Conservation (phyloP, 2,113 vertebrate genomes). For the Felis catus region F.catus_Fca126_mat1.0 CM031413.1:127248501-127249000, state of each 20-base stretch:
- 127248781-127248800: not conserved
- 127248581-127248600: conserved; percentile 65
- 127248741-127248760: conserved; percentile 37
- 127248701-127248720: not conserved
- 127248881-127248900: not conserved
- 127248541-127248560: conserved; percentile 44
- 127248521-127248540: conserved; percentile 33
- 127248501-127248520: conserved; percentile 68
- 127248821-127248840: not conserved
- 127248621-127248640: conserved; percentile 71
- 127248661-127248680: conserved; percentile 70
- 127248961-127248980: not conserved
- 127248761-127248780: conserved; percentile 18
- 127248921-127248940: not conserved
- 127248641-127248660: conserved; percentile 61
- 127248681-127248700: conserved; percentile 68
- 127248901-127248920: not conserved
- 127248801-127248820: not conserved
- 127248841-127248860: not conserved
- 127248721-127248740: not conserved
- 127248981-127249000: conserved; percentile 19
- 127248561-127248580: conserved; percentile 54
- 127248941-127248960: not conserved
- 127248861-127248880: not conserved
- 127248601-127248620: not conserved